Percentiles rank a stretch among this genome's conserved stretches.
These are phyloP conservation scores for Mus minutoides DNA, from an alignment of 2,797 vertebrate genomes.

Conservation along the genomic window DNA sequence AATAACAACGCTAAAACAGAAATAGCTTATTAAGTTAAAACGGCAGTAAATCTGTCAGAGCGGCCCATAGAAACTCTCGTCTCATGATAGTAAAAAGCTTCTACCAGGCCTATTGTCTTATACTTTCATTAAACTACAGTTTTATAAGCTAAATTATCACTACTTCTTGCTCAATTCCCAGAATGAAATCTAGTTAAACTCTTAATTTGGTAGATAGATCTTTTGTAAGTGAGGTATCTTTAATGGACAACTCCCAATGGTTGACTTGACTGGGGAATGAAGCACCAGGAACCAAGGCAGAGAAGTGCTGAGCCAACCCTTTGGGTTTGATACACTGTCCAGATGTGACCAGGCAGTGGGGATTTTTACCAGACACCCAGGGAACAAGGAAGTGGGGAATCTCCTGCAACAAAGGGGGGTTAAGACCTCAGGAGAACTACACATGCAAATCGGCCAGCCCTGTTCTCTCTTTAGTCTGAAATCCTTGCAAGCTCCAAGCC, in stretches of 20 bases:
- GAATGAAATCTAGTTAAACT: conserved; percentile 83
- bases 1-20: conserved; percentile 81
- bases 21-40: conserved; percentile 84
- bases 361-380: background rate
- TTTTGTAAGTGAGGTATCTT: conserved; percentile 65
- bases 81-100: conserved; percentile 82
- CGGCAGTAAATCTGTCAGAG: conserved; percentile 84
- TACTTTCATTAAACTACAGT: conserved; percentile 83
- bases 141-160: conserved; percentile 85
- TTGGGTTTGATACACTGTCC: background rate
- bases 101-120: conserved; percentile 80
- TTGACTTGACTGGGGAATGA: background rate
- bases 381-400: background rate
- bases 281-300: background rate
- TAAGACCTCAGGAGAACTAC: background rate
- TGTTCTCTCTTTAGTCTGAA: background rate
- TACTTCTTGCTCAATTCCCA: conserved; percentile 82
- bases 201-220: conserved; percentile 79
- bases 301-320: background rate
- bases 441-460: background rate
- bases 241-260: conserved; percentile 45
- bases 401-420: background rate
- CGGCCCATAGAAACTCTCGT: conserved; percentile 76
- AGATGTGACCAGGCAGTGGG: background rate
- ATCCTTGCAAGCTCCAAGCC: too few species aligned